These are phyloP conservation scores for Xyrauchen texanus DNA, from an alignment of 2,113 vertebrate genomes.

Conservation along the genomic window DNA sequence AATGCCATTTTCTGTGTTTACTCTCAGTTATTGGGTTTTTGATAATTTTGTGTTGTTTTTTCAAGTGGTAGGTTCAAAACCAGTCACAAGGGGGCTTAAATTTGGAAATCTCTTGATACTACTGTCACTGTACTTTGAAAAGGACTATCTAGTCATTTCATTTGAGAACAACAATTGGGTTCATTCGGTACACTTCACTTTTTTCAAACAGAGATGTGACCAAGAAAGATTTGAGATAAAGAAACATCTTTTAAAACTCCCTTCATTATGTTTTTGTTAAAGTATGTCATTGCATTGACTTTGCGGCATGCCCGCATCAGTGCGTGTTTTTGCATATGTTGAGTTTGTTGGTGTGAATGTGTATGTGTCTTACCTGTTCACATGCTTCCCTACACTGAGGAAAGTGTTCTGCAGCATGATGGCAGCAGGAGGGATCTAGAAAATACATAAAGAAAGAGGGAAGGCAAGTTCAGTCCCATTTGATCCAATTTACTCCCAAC, in stretches of 20 bases:
- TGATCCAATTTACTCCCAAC: slow-evolving; percentile 6
- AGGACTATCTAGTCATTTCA: slow-evolving; percentile 8
- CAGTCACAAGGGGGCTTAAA: slow-evolving; percentile 25
- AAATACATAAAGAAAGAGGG: neutral
- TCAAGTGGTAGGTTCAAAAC: slow-evolving; percentile 47
- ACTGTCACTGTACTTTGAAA: slow-evolving; percentile 47
- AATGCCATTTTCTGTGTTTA: neutral
- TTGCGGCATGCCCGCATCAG: too few relatives aligned
- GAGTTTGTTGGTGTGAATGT: neutral
- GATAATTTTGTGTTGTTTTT: neutral
- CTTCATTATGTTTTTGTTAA: too few relatives aligned
- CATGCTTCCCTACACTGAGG: slow-evolving; percentile 91
- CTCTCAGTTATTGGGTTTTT: neutral
- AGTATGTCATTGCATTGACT: too few relatives aligned
- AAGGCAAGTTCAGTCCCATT: slow-evolving; percentile 12
- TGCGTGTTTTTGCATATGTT: too few relatives aligned
- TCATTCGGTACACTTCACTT: too few relatives aligned
- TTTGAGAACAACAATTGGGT: too few relatives aligned
- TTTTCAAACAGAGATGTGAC: too few relatives aligned
- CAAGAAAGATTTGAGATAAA: too few relatives aligned
- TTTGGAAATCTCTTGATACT: slow-evolving; percentile 24
- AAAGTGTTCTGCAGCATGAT: slow-evolving; percentile 82
- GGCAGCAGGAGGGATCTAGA: slow-evolving; percentile 88
- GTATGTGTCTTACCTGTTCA: slow-evolving; percentile 82
- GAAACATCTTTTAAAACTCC: too few relatives aligned